A percentile compares a stretch with the other conserved stretches of the same genome.
Evolutionary conservation across 1,140 invertebrate genomes (phyloP).

Genomic region (Drosophila ficusphila): DNA sequence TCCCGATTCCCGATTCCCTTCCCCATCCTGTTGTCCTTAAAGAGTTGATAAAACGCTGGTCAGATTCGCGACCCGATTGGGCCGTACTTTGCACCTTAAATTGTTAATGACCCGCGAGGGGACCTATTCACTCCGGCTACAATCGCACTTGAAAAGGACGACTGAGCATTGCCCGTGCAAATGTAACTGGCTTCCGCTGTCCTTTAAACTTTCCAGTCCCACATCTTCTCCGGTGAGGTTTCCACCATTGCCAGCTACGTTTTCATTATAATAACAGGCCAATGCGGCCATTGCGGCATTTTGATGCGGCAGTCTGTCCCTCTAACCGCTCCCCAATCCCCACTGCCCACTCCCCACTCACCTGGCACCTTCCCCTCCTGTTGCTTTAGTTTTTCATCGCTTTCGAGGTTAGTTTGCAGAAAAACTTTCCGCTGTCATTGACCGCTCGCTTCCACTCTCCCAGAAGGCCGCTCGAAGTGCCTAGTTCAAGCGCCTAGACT

Average conservation of each 20-base stretch:
- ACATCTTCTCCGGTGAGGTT: conserved; percentile 18
- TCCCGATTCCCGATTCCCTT: conserved; percentile 1
- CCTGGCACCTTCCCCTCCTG: conserved; percentile 19
- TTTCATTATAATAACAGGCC: conserved; percentile 77
- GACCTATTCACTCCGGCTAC: background rate
- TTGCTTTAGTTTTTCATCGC: conserved; percentile 79
- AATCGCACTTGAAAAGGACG: conserved; percentile 51
- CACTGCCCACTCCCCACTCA: background rate
- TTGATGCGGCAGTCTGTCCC: conserved; percentile 63
- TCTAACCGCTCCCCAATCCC: no score
- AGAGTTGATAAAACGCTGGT: conserved; percentile 39
- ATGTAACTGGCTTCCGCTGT: conserved; percentile 32
- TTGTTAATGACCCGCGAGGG: conserved; percentile 35
- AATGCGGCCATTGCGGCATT: conserved; percentile 77
- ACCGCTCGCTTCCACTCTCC: conserved; percentile 45
- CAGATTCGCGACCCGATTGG: conserved; percentile 5
- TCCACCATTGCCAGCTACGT: conserved; percentile 48
- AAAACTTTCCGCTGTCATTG: conserved; percentile 80
- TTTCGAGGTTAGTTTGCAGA: conserved; percentile 66
- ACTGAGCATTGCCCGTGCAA: conserved; percentile 60
- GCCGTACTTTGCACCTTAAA: conserved; percentile 33
- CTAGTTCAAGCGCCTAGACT: conserved; percentile 34
- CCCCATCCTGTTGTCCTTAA: conserved; percentile 14
- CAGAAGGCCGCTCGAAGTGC: conserved; percentile 48
- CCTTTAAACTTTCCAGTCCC: conserved; percentile 11